Conservation (phyloP, 2,797 vertebrate species). For the Periparus ater region DNA sequence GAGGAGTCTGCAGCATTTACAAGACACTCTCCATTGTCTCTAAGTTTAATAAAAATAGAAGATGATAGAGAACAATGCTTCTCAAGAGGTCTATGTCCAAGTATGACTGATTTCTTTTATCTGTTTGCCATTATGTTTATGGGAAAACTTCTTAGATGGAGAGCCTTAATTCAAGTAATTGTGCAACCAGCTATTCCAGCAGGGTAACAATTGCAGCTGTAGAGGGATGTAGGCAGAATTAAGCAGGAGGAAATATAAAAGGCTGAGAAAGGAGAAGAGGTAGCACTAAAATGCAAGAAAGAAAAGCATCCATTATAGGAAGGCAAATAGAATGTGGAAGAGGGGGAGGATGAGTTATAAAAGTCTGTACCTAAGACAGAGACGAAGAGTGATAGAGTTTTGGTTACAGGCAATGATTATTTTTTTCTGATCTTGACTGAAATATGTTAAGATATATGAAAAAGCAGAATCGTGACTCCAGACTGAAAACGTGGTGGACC, state of each 20-base stretch:
- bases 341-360: background rate
- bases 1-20: conserved; percentile 41
- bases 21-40: conserved; percentile 5
- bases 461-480: background rate
- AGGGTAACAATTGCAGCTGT: background rate
- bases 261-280: background rate
- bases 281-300: background rate
- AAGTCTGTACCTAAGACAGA: fast-evolving
- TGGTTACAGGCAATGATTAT: background rate
- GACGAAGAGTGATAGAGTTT: background rate
- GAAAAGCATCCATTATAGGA: background rate
- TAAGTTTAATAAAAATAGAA: conserved; percentile 20
- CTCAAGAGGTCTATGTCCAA: background rate
- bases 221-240: background rate
- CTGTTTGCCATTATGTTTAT: background rate
- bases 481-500: background rate
- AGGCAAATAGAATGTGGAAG: background rate
- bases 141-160: background rate
- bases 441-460: background rate
- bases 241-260: background rate
- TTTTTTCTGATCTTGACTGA: background rate
- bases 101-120: conserved; percentile 12
- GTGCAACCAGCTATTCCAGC: background rate
- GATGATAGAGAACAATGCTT: background rate
- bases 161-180: background rate